phyloP scores from a whole-genome alignment of 2,797 vertebrate species.

The Sebastes glaucus region DNA sequence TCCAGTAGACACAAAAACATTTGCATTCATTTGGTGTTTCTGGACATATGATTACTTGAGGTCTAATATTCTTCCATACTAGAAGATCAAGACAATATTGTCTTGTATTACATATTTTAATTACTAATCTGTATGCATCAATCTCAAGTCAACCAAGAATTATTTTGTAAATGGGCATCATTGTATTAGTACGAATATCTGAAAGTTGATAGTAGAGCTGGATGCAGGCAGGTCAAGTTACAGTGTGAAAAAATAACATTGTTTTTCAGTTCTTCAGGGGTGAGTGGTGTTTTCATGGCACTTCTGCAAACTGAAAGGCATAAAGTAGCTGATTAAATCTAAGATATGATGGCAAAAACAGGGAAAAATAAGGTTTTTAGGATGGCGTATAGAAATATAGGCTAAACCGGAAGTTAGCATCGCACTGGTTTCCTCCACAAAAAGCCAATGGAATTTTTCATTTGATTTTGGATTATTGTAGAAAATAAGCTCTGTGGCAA shows the following conservation, averaged over 20 bases:
- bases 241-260: background rate
- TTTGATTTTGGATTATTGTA: background rate
- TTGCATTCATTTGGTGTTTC: conserved; percentile 11
- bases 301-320: background rate
- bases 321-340: background rate
- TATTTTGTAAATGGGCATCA: background rate
- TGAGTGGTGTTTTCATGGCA: background rate
- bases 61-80: background rate
- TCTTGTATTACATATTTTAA: background rate
- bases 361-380: background rate
- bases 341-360: background rate
- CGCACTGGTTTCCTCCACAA: background rate
- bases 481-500: background rate
- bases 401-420: background rate
- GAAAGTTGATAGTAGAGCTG: background rate
- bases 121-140: background rate
- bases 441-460: background rate
- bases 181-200: background rate
- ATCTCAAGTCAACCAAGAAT: background rate
- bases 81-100: background rate
- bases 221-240: background rate
- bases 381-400: background rate
- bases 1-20: background rate
- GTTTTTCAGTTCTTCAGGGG: background rate
- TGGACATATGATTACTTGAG: background rate